Evolutionary conservation across 2,113 vertebrate species (phyloP).

Genomic region (Pseudolaguvia tuberculata): DNA sequence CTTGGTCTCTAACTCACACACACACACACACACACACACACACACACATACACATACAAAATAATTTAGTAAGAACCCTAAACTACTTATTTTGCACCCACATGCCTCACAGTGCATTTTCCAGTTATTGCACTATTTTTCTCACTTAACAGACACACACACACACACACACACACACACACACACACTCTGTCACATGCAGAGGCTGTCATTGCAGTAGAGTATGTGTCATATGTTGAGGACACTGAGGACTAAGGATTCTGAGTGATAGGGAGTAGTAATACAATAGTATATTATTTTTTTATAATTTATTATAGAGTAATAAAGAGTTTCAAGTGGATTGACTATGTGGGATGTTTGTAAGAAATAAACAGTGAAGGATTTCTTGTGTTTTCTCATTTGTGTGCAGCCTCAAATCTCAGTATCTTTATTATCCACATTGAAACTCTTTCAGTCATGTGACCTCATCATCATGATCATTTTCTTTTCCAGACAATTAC

Average conservation of each 20-base stretch:
- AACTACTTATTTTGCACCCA: neutral
- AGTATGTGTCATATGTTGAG: slow-evolving; percentile 71
- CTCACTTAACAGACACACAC: slow-evolving; percentile 3
- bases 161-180: slow-evolving; percentile 6
- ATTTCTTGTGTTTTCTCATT: slow-evolving; percentile 31
- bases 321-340: slow-evolving; percentile 37
- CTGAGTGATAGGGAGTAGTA: slow-evolving; percentile 45
- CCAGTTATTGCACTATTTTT: slow-evolving; percentile 11
- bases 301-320: slow-evolving; percentile 74
- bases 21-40: neutral
- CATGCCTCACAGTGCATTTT: neutral
- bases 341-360: slow-evolving; percentile 47
- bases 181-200: slow-evolving; percentile 19
- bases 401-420: too few species aligned
- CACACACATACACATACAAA: neutral
- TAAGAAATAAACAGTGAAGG: slow-evolving; percentile 45
- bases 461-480: too few species aligned
- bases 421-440: too few species aligned
- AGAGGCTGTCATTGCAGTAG: slow-evolving; percentile 38
- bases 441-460: too few species aligned
- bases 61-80: neutral
- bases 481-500: too few species aligned
- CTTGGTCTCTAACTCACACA: neutral
- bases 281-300: slow-evolving; percentile 79
- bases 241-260: slow-evolving; percentile 69